A percentile compares a stretch with the other conserved stretches of the same genome.
Evolutionary conservation across 2,113 vertebrate genomes (phyloP).

Genomic region (Salvelinus alpinus): DNA sequence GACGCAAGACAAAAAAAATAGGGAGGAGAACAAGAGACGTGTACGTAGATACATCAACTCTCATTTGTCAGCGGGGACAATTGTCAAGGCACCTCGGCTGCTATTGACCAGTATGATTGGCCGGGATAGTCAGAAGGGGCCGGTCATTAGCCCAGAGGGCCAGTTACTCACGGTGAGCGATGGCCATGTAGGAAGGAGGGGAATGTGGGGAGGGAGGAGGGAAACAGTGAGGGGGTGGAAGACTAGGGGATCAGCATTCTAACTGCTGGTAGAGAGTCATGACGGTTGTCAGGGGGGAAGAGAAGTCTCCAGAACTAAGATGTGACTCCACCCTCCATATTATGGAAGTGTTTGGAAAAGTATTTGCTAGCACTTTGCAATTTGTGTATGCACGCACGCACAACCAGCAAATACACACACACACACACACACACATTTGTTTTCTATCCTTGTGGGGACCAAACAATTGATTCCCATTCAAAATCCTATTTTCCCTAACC

Average conservation of each 20-base stretch:
- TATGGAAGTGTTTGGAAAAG: background rate
- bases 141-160: conserved; percentile 16
- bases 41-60: conserved; percentile 42
- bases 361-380: too few species aligned
- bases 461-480: too few species aligned
- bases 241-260: conserved; percentile 60
- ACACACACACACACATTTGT: too few species aligned
- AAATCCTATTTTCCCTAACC: too few species aligned
- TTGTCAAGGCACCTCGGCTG: conserved; percentile 58
- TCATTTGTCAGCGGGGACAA: conserved; percentile 65
- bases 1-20: background rate
- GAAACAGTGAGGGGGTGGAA: conserved; percentile 10
- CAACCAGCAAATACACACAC: too few species aligned
- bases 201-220: conserved; percentile 12
- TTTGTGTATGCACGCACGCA: too few species aligned
- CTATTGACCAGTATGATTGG: conserved; percentile 69
- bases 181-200: conserved; percentile 38
- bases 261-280: conserved; percentile 51
- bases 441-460: too few species aligned
- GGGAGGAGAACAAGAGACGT: conserved; percentile 35
- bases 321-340: too few species aligned
- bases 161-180: conserved; percentile 59
- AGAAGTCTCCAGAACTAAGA: conserved; percentile 20
- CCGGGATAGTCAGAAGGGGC: conserved; percentile 41
- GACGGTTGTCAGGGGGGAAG: conserved; percentile 46